Conservation (phyloP, 2,888 invertebrate species). For the Eristalinus sepulchralis region DNA sequence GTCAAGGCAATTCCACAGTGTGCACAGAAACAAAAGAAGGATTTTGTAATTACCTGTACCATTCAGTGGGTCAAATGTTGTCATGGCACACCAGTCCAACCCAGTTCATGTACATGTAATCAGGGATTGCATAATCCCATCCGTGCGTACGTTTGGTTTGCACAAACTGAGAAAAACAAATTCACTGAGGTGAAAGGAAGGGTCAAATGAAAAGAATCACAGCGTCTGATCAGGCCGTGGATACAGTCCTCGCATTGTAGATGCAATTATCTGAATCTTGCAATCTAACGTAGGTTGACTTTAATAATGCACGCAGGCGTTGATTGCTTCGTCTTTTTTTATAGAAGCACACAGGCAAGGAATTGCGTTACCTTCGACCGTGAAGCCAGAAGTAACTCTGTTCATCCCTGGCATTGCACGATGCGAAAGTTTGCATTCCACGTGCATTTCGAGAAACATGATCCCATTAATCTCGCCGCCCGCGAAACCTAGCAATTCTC, state of each 20-base stretch:
- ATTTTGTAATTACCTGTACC: neutral
- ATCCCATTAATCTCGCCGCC: slow-evolving; percentile 47
- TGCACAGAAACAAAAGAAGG: neutral
- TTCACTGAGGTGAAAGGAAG: neutral
- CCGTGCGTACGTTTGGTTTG: neutral
- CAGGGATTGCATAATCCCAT: neutral
- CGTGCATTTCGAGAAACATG: slow-evolving; percentile 13
- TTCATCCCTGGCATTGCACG: slow-evolving; percentile 2
- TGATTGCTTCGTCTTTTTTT: neutral
- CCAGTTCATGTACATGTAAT: neutral
- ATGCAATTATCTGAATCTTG: neutral
- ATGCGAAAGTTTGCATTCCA: neutral
- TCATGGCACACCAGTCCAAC: neutral
- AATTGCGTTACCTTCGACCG: neutral
- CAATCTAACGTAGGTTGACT: neutral
- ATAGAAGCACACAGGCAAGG: neutral
- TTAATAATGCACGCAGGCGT: neutral
- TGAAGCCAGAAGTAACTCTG: neutral
- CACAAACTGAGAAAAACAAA: neutral
- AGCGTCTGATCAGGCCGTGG: neutral
- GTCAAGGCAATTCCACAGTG: neutral
- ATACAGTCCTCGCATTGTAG: neutral
- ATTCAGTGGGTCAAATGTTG: neutral
- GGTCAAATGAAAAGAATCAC: neutral
- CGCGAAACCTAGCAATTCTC: slow-evolving; percentile 46